Evolutionary conservation across 2,797 vertebrate species (phyloP).

Genomic region (Macropodus opercularis): DNA sequence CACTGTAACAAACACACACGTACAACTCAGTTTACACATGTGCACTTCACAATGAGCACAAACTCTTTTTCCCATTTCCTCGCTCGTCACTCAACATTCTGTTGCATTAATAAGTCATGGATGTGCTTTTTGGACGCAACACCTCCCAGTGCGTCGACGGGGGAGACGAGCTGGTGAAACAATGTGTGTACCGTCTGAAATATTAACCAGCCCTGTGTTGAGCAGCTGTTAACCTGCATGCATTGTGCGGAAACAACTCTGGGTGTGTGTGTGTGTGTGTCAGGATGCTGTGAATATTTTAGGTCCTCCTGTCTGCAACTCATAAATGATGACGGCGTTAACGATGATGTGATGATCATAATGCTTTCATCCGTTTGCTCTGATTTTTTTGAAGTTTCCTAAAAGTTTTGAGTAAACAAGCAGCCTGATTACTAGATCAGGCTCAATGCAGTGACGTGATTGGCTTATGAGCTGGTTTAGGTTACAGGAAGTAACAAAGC

Average conservation of each 20-base stretch:
- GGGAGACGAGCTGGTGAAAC: constrained; percentile 34
- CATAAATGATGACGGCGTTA: too few species aligned
- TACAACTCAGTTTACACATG: constrained; percentile 16
- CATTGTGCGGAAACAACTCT: constrained; percentile 1
- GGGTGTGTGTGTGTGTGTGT: constrained; percentile 15
- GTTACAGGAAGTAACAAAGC: too few species aligned
- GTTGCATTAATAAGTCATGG: constrained; percentile 58
- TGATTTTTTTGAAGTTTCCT: too few species aligned
- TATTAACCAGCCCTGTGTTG: constrained; percentile 57
- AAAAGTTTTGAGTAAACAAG: neutral
- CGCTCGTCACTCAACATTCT: constrained; percentile 32
- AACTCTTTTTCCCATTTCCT: constrained; percentile 41
- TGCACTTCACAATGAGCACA: constrained; percentile 31
- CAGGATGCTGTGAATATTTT: constrained; percentile 53
- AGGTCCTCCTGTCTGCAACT: constrained; percentile 23
- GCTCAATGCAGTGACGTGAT: too few species aligned
- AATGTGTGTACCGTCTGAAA: constrained; percentile 59
- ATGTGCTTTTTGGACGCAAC: constrained; percentile 41
- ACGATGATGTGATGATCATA: too few species aligned
- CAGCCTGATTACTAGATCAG: too few species aligned
- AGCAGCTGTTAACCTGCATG: constrained; percentile 60
- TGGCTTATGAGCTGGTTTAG: too few species aligned
- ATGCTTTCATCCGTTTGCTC: too few species aligned
- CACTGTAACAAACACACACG: constrained; percentile 21
- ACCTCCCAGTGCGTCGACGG: constrained; percentile 18